phyloP scores from a whole-genome alignment of 2,888 invertebrate species.

The Ganaspis brasiliensis region DNA sequence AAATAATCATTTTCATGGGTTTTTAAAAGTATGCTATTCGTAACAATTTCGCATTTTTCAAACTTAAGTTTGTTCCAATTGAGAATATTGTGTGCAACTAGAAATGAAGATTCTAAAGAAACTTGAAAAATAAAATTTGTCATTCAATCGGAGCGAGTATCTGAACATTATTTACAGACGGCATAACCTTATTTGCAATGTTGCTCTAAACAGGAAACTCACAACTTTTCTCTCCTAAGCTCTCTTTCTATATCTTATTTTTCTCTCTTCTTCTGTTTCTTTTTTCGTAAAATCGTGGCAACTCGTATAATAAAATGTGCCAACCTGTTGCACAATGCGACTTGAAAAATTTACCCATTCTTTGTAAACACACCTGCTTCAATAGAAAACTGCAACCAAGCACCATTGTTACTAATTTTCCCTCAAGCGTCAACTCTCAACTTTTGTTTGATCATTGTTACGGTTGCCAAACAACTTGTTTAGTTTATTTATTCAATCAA shows the following conservation, averaged over 20 bases:
- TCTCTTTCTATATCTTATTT: conserved; percentile 25
- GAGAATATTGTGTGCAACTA: no score
- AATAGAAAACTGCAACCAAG: neutral
- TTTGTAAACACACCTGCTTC: conserved; percentile 3
- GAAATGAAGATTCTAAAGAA: neutral
- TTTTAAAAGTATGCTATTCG: no score
- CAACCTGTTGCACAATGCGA: conserved; percentile 34
- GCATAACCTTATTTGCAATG: conserved; percentile 15
- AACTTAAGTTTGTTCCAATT: no score
- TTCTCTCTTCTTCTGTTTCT: neutral
- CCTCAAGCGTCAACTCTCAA: neutral
- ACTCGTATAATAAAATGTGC: conserved; percentile 26
- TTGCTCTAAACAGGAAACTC: conserved; percentile 3
- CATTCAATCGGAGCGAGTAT: neutral
- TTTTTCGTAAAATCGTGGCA: conserved; percentile 20
- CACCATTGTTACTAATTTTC: neutral
- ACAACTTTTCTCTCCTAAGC: conserved; percentile 26
- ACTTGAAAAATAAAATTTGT: neutral
- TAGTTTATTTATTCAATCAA: neutral
- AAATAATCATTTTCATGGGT: no score
- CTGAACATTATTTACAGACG: neutral
- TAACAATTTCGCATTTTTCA: no score
- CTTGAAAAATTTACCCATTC: conserved; percentile 30
- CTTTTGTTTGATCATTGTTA: neutral
- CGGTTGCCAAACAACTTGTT: neutral